These are phyloP conservation scores for Hypsopygia costalis DNA, from an alignment of 2,888 invertebrate genomes.

Conservation along the genomic window DNA sequence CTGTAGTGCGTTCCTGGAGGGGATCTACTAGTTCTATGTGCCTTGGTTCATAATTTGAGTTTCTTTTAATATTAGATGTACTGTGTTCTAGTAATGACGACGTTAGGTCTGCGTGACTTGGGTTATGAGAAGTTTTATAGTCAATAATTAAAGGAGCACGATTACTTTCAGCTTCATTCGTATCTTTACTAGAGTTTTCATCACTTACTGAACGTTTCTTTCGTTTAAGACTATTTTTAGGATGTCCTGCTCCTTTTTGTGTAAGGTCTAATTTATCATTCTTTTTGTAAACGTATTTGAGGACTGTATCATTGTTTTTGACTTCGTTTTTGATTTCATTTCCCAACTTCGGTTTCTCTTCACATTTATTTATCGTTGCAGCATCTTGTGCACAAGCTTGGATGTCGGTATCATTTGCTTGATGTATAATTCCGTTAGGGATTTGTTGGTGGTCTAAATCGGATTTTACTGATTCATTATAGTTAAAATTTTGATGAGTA, in stretches of 20 bases:
- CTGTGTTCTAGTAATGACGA: background rate
- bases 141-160: constrained; percentile 44
- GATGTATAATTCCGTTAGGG: too few relatives aligned
- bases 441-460: too few relatives aligned
- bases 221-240: constrained; percentile 50
- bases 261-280: constrained; percentile 26
- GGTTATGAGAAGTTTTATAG: constrained; percentile 48
- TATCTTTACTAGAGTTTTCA: constrained; percentile 21
- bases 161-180: constrained; percentile 22
- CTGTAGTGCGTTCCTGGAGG: background rate
- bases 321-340: constrained; percentile 17
- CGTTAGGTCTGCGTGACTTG: constrained; percentile 26
- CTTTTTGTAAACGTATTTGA: constrained; percentile 58
- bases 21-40: constrained; percentile 1
- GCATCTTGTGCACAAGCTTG: constrained; percentile 6
- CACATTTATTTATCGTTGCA: constrained; percentile 8
- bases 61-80: constrained; percentile 30
- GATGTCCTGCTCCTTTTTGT: constrained; percentile 44
- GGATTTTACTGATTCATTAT: too few relatives aligned
- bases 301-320: constrained; percentile 34
- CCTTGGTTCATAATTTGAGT: constrained; percentile 22
- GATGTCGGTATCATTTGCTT: background rate
- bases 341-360: constrained; percentile 13
- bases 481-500: too few relatives aligned
- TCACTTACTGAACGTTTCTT: constrained; percentile 36